Percentiles rank a stretch among this genome's conserved stretches.
Evolutionary conservation across 2,797 vertebrate genomes (phyloP).

Genomic region (Anniella stebbinsi): DNA sequence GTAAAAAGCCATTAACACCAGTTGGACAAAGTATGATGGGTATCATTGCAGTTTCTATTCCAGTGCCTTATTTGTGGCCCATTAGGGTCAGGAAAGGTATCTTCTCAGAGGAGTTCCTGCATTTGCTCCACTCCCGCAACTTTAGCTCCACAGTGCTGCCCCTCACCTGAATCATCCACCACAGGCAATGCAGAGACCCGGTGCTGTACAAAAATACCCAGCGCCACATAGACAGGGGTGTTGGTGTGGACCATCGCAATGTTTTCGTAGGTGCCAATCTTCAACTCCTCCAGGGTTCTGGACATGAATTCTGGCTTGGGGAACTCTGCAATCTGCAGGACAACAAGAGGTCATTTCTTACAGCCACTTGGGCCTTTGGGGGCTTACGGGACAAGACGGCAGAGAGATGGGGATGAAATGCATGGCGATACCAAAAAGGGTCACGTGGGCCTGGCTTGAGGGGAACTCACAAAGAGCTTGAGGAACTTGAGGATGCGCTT

Average conservation of each 20-base stretch:
- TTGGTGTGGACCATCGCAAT: slow-evolving; percentile 93
- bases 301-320: slow-evolving; percentile 92
- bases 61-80: neutral
- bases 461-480: slow-evolving; percentile 93
- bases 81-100: neutral
- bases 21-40: neutral
- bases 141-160: fast-evolving
- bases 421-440: neutral
- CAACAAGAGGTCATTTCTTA: slow-evolving; percentile 27
- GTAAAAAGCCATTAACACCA: neutral
- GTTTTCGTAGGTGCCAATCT: slow-evolving; percentile 93
- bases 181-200: slow-evolving; percentile 95
- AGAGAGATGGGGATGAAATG: neutral
- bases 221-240: slow-evolving; percentile 93
- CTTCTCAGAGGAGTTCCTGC: neutral
- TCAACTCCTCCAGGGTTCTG: slow-evolving; percentile 88
- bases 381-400: neutral
- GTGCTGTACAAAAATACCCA: slow-evolving; percentile 97
- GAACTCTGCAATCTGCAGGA: slow-evolving; percentile 92
- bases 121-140: neutral
- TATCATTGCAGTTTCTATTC: neutral
- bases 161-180: slow-evolving; percentile 92
- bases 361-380: neutral
- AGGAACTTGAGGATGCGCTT: slow-evolving; percentile 99
- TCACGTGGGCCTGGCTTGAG: neutral